A percentile compares a stretch with the other conserved stretches of the same genome.
Conservation (phyloP, 2,797 vertebrate species). For the Acanthiza pusilla region DNA sequence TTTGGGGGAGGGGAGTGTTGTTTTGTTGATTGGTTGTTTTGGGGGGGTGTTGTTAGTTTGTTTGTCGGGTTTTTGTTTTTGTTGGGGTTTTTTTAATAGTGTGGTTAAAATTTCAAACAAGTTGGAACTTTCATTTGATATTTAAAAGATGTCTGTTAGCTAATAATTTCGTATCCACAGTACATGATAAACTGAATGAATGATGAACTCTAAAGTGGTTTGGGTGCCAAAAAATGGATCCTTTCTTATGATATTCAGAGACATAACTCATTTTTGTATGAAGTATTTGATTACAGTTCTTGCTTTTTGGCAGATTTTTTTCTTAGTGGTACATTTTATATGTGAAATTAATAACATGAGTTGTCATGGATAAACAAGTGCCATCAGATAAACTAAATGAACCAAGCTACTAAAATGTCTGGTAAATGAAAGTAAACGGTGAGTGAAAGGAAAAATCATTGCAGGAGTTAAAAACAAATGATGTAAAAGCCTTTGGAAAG, state of each 20-base stretch:
- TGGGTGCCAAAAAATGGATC: slow-evolving; percentile 1
- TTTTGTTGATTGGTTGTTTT: background rate
- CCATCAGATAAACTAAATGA: background rate
- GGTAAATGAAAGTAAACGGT: background rate
- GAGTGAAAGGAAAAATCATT: background rate
- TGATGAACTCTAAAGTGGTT: slow-evolving; percentile 15
- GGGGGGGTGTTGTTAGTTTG: no score
- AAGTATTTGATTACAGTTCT: background rate
- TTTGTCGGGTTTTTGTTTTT: background rate
- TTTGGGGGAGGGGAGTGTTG: rapidly evolving
- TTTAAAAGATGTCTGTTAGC: background rate
- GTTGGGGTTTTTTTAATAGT: background rate
- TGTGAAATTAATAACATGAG: slow-evolving; percentile 19
- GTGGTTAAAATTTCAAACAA: background rate
- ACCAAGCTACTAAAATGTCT: background rate
- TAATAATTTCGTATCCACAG: slow-evolving; percentile 20
- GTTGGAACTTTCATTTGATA: background rate
- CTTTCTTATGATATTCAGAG: slow-evolving; percentile 5
- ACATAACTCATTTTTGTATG: slow-evolving; percentile 11
- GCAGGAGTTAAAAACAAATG: background rate
- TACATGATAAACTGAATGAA: background rate
- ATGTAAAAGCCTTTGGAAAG: background rate
- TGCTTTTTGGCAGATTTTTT: background rate
- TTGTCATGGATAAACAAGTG: slow-evolving; percentile 19
- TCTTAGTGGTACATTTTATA: background rate